phyloP scores from a whole-genome alignment of 2,797 vertebrate genomes.

The Mus minutoides region DNA sequence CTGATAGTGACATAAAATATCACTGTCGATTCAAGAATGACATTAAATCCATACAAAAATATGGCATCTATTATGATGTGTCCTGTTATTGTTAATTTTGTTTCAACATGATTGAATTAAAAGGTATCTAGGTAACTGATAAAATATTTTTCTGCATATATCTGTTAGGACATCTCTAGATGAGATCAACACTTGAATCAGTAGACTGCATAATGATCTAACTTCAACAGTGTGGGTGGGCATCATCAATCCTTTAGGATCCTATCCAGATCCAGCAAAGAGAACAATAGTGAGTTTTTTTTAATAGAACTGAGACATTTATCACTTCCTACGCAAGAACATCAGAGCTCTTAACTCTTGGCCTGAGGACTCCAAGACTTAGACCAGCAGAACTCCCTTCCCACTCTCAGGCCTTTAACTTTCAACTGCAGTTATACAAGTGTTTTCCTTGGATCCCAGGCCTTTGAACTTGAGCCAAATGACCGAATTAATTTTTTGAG shows the following conservation, averaged over 20 bases:
- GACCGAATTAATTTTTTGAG: background rate
- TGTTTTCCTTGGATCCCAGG: background rate
- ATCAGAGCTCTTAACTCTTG: background rate
- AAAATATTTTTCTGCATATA: background rate
- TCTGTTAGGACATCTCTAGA: background rate
- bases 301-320: background rate
- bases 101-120: background rate
- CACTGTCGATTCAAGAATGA: background rate
- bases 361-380: background rate
- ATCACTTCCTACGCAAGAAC: background rate
- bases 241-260: background rate
- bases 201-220: background rate
- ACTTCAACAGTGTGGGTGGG: background rate
- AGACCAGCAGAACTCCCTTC: background rate
- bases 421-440: background rate
- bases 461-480: slow-evolving; percentile 15
- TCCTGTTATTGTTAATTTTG: background rate
- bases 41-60: background rate
- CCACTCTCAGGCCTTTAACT: background rate
- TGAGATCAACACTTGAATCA: background rate
- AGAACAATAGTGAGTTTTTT: background rate
- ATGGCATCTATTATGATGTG: background rate
- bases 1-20: background rate
- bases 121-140: background rate
- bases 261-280: background rate